A percentile compares a stretch with the other conserved stretches of the same genome.
Evolutionary conservation across 2,888 invertebrate species (phyloP).

Genomic region (Lycia hirtaria): DNA sequence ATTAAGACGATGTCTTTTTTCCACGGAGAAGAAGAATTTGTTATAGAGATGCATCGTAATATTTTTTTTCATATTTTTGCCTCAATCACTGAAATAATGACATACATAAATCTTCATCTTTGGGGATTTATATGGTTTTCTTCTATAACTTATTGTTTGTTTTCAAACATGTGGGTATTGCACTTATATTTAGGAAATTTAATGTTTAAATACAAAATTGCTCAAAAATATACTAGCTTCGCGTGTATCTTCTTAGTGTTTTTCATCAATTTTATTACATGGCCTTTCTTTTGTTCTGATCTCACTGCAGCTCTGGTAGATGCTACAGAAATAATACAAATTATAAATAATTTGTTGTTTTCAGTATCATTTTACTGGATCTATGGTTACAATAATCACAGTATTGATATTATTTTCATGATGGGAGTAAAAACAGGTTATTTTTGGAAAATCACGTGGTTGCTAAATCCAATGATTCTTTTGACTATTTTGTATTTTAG

Average conservation of each 20-base stretch:
- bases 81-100: constrained; percentile 67
- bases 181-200: constrained; percentile 61
- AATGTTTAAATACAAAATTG: constrained; percentile 45
- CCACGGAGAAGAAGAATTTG: constrained; percentile 71
- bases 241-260: constrained; percentile 50
- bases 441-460: constrained; percentile 70
- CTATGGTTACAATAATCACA: constrained; percentile 70
- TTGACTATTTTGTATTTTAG: constrained; percentile 50
- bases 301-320: constrained; percentile 60
- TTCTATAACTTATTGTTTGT: constrained; percentile 58
- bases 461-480: constrained; percentile 64
- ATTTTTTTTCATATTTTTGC: constrained; percentile 63
- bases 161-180: constrained; percentile 65
- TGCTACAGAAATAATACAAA: constrained; percentile 63
- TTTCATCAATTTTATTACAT: constrained; percentile 52
- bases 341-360: constrained; percentile 61
- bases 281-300: constrained; percentile 72
- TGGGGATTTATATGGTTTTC: constrained; percentile 74
- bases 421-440: constrained; percentile 74
- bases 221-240: constrained; percentile 50
- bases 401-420: constrained; percentile 76
- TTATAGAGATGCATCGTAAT: constrained; percentile 63
- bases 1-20: constrained; percentile 74
- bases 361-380: constrained; percentile 73
- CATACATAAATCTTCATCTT: constrained; percentile 65